A percentile compares a stretch with the other conserved stretches of the same genome.
Conservation (phyloP, 30 jellyfish, hydroid and myxozoan species). For the Nemopilema nomurai region DNA sequence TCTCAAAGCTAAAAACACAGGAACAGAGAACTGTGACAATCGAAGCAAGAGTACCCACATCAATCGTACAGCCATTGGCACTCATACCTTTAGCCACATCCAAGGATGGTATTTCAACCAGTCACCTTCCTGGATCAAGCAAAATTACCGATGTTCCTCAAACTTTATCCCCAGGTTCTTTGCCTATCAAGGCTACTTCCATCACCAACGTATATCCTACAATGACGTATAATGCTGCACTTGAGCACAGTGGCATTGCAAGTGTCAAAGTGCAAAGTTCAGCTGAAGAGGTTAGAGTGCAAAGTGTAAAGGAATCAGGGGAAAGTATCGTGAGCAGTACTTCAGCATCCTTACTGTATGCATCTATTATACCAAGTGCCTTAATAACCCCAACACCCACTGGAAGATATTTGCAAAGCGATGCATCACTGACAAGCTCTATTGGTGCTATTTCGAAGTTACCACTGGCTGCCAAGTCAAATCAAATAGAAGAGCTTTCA, state of each 20-base stretch:
- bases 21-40: neutral
- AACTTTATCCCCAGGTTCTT: too few species aligned
- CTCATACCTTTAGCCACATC: neutral
- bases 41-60: neutral
- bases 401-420: neutral
- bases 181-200: too few species aligned
- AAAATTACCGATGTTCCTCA: too few species aligned
- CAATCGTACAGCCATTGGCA: neutral
- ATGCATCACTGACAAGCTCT: too few species aligned
- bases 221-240: too few species aligned
- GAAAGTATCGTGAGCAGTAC: neutral
- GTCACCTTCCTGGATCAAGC: too few species aligned
- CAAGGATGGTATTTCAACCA: too few species aligned
- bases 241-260: neutral
- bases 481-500: slow-evolving; percentile 31
- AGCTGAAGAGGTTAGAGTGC: neutral
- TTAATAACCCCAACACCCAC: neutral
- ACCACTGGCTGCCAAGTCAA: neutral
- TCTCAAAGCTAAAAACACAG: slow-evolving; percentile 20
- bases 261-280: neutral
- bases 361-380: neutral
- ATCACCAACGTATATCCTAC: too few species aligned
- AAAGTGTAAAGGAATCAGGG: neutral
- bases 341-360: neutral
- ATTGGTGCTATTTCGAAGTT: too few species aligned